Evolutionary conservation across 2,797 vertebrate species (phyloP).

Genomic region (Tamandua tetradactyla): DNA sequence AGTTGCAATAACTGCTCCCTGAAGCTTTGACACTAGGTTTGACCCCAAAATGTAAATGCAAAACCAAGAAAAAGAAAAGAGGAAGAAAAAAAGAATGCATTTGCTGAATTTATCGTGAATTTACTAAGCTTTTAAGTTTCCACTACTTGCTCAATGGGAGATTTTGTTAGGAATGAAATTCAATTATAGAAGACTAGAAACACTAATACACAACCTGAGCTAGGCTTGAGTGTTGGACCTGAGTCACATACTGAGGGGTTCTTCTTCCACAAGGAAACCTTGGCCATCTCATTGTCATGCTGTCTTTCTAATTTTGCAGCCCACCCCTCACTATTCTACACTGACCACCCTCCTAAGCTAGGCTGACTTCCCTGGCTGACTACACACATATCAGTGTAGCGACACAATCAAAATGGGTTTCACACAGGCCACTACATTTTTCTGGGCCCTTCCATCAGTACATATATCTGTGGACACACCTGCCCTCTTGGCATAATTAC

Average conservation of each 20-base stretch:
- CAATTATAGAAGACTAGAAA: neutral
- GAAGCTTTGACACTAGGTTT: neutral
- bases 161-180: slow-evolving; percentile 7
- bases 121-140: neutral
- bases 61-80: neutral
- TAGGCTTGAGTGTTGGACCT: neutral
- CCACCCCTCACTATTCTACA: neutral
- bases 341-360: neutral
- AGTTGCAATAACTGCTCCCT: neutral
- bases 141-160: neutral
- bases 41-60: neutral
- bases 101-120: neutral
- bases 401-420: neutral
- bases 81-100: neutral
- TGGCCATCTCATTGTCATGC: neutral
- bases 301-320: neutral
- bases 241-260: neutral
- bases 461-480: neutral
- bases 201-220: neutral
- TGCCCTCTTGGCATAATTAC: neutral
- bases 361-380: neutral
- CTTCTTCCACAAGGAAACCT: neutral
- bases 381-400: neutral
- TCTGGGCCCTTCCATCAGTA: neutral
- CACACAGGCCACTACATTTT: neutral